These are phyloP conservation scores for Metellina segmentata DNA, from an alignment of 2,888 invertebrate species.

Conservation along the genomic window DNA sequence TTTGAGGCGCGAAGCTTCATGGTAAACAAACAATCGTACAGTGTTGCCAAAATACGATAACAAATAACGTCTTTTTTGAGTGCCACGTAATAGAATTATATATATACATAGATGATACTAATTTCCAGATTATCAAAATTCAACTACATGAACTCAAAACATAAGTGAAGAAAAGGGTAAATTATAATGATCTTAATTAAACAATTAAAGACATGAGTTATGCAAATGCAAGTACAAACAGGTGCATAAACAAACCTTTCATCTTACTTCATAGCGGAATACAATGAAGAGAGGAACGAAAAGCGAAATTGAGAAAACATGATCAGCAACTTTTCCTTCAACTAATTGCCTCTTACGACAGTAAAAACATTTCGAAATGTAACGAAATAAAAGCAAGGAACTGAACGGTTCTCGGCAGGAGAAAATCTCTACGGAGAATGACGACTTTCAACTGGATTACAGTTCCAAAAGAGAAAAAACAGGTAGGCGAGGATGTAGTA, in stretches of 20 bases:
- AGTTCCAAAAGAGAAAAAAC: neutral
- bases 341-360: neutral
- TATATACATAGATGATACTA: no score
- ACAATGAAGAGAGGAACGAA: constrained; percentile 16
- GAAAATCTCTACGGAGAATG: constrained; percentile 4
- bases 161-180: neutral
- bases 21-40: no score
- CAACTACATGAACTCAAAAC: neutral
- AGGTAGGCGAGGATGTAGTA: constrained; percentile 6
- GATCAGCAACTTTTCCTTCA: neutral
- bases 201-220: no score
- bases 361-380: neutral
- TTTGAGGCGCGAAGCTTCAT: no score
- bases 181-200: neutral
- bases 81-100: no score
- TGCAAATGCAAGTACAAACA: neutral
- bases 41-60: no score
- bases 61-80: no score
- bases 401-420: neutral
- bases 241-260: neutral
- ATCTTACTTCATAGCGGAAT: constrained; percentile 37
- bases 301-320: constrained; percentile 42
- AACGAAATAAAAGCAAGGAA: neutral
- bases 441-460: neutral
- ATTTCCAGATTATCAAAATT: neutral